Evolutionary conservation across 2,888 invertebrate genomes (phyloP), one percentile per base, ranked within the genome.

Genomic region (Volucella zonaria): DNA sequence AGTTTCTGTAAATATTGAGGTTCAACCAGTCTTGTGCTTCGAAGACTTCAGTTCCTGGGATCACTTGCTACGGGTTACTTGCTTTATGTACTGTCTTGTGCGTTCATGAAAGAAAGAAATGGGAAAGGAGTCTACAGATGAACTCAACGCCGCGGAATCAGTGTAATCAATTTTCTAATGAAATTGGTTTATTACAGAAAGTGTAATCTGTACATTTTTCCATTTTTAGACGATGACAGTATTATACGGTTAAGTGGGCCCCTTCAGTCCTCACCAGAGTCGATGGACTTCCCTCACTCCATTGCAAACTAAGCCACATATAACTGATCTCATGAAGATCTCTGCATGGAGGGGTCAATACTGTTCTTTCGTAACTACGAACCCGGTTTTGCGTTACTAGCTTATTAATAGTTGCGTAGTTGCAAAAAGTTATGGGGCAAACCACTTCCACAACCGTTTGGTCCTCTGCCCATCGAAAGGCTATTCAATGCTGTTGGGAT

Each of bases 31-130:
- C 47, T 14, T 71, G 49, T n/a, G 51, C 31, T 52, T 61, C n/a
- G 61, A 61, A 61, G 43, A 61, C 43, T 71, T 61, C 52, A 73
- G 62, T 40, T 62, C 12, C 38, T 73, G 73, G 73, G 54, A 73
- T 31, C 54, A 9, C 15, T 68, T 73, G 40, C 62, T 73, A 1
- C 62, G 62, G 40, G 73, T 73, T 10, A 74, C 74, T 62, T 15
- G 56, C 18, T 74, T 56, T n/a, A 64, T 64, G 11, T 49, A 18
- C 9, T 62, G 74, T 11, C 54, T 56, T 64, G 56, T 62, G 43
- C 1, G 49, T n/a, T 47, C 31, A 38, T 52, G 54, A 18, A 62
- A 64, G 45, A 62, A 47, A 12, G 2, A 54, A 43, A 38, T 52
- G 52, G 23, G 42, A 42, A 45, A 11, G 52, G 14, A 11, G 11